Base-by-base conservation (phyloP, 2,888 invertebrate genomes). In the Callosobruchus maculatus region DNA sequence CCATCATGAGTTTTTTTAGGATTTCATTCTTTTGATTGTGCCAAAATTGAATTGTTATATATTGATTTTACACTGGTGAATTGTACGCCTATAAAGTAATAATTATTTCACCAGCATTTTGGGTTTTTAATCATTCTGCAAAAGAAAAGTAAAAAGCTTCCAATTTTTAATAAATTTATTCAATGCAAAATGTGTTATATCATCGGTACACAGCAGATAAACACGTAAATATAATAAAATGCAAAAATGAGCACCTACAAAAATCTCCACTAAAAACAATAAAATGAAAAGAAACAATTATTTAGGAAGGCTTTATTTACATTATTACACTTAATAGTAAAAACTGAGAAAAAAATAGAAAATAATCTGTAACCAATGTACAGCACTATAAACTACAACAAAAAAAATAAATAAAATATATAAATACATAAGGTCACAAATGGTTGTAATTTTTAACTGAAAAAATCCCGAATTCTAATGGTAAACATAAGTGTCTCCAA, bases 141-240 rank as follows among this genome's bases (percentile, higher is more conserved):
- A 49, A 49, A 49, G 13, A 49, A 49, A 13, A 49, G 7, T 26
- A 2, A 26, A 26, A 26, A 7, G n/a, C n/a, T n/a, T n/a, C 13
- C 49, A 49, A 18, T 49, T 49, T 49, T 49, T 49, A 3, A 49
- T 49, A 49, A 49, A 83, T 83, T 84, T 81, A 84, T 21, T 71
- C 49, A 71, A 84, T 84, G 84, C 83, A 84, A 84, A 83, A 81
- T 82, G 83, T 82, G 83, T 84, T 83, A 83, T 81, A 82, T 82
- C 81, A 83, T 49, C 49, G 49, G 83, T 83, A 84, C 83, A 84
- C 82, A 82, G 82, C 83, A 81, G 81, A 81, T 82, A 79, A 81
- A 82, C 80, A 80, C 79, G 82, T 78, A 79, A 79, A 77, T 81
- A 77, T 80, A 80, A 82, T 82, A 77, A 81, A 82, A 80, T 49